Base-by-base conservation (phyloP, 2,888 invertebrate species). In the Dryadula phaetusa region DNA sequence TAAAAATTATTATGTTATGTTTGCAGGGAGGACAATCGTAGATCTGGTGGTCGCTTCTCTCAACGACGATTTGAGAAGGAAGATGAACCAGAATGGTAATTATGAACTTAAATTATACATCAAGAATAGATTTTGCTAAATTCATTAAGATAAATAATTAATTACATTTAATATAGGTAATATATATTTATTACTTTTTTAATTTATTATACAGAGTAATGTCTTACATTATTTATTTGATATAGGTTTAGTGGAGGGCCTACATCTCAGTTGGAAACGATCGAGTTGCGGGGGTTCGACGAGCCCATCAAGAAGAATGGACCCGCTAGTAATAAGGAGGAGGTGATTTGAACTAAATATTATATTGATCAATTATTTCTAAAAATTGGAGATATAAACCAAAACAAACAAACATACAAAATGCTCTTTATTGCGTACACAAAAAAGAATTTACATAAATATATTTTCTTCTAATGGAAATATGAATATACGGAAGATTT, bases 231-330 rank as follows among this genome's bases (percentile, higher is more conserved):
- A 34, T 16, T 32, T 34, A 12, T 54, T 1, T 10, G 28, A 14
- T 53, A 2, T 76, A 92, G 93, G 95, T 96, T 96, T 81, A 96
- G 96, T 78, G 96, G 96, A 69, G 98, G 98, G 52, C 98, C 98
- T 53, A 96, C 96, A 70, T 98, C 98, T 70, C 97, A 98, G 83
- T 85, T 95, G 80, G 99, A 99, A 79, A 98, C 97, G 42, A 99
- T 99, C 77, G 99, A 99, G 86, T 92, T 99, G 76, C 95, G 96
- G 56, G 99, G 99, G 18, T 99, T 99, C 88, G 98, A 98, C 77
- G 97, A 96, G 72, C 94, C 95, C 42, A 46, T 81, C 70, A 89
- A 88, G 79, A 88, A 88, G 75, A 86, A 85, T 72, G 84, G 82
- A 52, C 79, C 77, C 66, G 75, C 82, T 71, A 85, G 80, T 76